These are phyloP conservation scores for Mastomys natalensis DNA, from an alignment of 2,113 vertebrate species.

Conservation along the genomic window DNA sequence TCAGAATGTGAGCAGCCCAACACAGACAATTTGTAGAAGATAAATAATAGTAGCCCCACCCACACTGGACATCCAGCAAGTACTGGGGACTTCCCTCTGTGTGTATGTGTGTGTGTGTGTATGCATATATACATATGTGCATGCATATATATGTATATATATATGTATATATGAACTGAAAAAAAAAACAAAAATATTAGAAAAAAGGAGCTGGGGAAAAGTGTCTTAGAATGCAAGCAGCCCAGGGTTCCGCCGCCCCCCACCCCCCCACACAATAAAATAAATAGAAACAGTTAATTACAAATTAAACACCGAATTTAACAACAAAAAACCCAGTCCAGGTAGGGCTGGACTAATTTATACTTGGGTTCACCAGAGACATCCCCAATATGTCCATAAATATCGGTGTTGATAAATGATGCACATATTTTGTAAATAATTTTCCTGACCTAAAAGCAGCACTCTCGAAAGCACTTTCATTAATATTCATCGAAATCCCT, in stretches of 20 bases:
- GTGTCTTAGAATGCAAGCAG: not conserved
- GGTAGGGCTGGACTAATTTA: not conserved
- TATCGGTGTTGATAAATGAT: not conserved
- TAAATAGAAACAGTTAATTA: not conserved
- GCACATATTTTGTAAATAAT: conserved; percentile 27
- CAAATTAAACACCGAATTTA: conserved; percentile 29
- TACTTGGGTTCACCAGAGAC: not conserved
- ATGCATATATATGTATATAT: not conserved
- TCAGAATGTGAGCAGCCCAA: not conserved
- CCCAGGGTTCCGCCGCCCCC: not conserved
- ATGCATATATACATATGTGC: not conserved
- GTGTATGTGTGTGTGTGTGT: not conserved
- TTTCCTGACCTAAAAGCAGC: conserved; percentile 12
- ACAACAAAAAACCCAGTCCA: not conserved
- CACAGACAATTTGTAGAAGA: not conserved
- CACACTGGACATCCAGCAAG: not conserved
- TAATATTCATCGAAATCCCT: conserved; percentile 49
- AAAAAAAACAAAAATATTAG: conserved; percentile 1
- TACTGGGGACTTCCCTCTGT: not conserved
- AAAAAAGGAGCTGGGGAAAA: not conserved
- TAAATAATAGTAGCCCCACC: not conserved
- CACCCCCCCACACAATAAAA: not conserved
- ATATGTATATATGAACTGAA: not conserved
- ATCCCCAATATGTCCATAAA: not conserved
- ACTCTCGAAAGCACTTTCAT: conserved; percentile 44